phyloP scores from a whole-genome alignment of 2,888 invertebrate species.

The Conchocele bisecta region DNA sequence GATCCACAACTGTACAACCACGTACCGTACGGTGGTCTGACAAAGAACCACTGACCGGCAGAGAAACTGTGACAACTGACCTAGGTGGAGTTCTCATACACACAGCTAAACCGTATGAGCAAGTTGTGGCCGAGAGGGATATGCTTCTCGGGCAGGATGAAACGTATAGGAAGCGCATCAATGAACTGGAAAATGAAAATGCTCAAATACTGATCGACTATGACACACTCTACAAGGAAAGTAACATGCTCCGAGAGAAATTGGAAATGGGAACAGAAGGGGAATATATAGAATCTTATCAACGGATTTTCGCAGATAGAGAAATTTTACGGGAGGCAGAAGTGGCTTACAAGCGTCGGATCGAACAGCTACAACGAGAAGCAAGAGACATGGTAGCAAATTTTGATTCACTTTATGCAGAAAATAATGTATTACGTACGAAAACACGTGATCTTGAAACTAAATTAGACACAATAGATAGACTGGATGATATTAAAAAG shows the following conservation, averaged over 20 bases:
- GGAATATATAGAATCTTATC: slow-evolving; percentile 53
- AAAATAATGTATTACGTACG: slow-evolving; percentile 53
- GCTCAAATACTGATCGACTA: slow-evolving; percentile 46
- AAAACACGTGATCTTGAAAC: slow-evolving; percentile 50
- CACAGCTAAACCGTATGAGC: slow-evolving; percentile 49
- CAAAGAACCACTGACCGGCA: slow-evolving; percentile 9
- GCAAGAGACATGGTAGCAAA: slow-evolving; percentile 52
- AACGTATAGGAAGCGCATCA: slow-evolving; percentile 42
- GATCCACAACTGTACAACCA: not conserved
- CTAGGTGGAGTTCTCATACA: slow-evolving; percentile 35
- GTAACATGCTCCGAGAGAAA: slow-evolving; percentile 49
- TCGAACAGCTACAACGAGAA: slow-evolving; percentile 48
- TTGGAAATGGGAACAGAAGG: slow-evolving; percentile 53
- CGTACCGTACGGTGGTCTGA: slow-evolving; percentile 30
- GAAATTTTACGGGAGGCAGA: slow-evolving; percentile 54
- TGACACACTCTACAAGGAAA: slow-evolving; percentile 53
- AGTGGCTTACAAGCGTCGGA: slow-evolving; percentile 51
- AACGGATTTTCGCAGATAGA: slow-evolving; percentile 49
- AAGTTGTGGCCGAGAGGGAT: slow-evolving; percentile 49
- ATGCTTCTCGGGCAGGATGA: slow-evolving; percentile 48
- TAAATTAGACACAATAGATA: slow-evolving; percentile 50
- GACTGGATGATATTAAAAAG: slow-evolving; percentile 53
- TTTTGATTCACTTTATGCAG: slow-evolving; percentile 52
- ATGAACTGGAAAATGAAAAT: slow-evolving; percentile 47
- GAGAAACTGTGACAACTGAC: slow-evolving; percentile 38